Percentiles rank a stretch among this genome's conserved stretches.
Evolutionary conservation across 2,888 invertebrate genomes (phyloP).

Genomic region (Pollenia griseotomentosa): DNA sequence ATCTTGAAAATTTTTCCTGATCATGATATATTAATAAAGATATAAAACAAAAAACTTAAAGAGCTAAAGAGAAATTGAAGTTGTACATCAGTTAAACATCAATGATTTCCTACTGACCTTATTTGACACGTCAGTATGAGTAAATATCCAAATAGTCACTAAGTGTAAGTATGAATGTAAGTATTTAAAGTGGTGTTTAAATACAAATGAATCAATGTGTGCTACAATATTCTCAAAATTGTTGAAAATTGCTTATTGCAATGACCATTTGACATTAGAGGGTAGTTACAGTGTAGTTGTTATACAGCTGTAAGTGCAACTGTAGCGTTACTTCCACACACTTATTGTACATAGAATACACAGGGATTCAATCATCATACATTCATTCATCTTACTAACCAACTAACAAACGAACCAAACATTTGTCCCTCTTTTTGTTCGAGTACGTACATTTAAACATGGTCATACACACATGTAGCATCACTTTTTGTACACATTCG

Average conservation of each 20-base stretch:
- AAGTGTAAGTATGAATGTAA: neutral
- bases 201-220: slow-evolving; percentile 69
- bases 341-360: neutral
- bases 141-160: slow-evolving; percentile 4
- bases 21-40: too few species aligned
- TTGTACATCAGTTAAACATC: neutral
- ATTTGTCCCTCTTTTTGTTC: slow-evolving; percentile 29
- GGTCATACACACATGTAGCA: slow-evolving; percentile 45
- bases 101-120: slow-evolving; percentile 24
- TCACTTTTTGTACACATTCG: slow-evolving; percentile 26
- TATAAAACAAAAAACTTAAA: too few species aligned
- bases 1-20: too few species aligned
- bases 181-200: slow-evolving; percentile 55
- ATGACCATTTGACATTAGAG: slow-evolving; percentile 70
- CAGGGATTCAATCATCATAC: slow-evolving; percentile 27
- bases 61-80: too few species aligned
- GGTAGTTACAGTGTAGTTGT: slow-evolving; percentile 38
- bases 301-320: slow-evolving; percentile 43
- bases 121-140: neutral
- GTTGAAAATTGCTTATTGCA: slow-evolving; percentile 51
- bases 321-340: slow-evolving; percentile 12
- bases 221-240: slow-evolving; percentile 65
- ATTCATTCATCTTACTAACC: neutral
- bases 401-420: slow-evolving; percentile 19
- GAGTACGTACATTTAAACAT: slow-evolving; percentile 3